Percentiles rank a stretch among this genome's conserved stretches.
These are phyloP conservation scores for Platygyra sinensis DNA, from an alignment of 64 coral and sea anemone genomes.

Conservation along the genomic window DNA sequence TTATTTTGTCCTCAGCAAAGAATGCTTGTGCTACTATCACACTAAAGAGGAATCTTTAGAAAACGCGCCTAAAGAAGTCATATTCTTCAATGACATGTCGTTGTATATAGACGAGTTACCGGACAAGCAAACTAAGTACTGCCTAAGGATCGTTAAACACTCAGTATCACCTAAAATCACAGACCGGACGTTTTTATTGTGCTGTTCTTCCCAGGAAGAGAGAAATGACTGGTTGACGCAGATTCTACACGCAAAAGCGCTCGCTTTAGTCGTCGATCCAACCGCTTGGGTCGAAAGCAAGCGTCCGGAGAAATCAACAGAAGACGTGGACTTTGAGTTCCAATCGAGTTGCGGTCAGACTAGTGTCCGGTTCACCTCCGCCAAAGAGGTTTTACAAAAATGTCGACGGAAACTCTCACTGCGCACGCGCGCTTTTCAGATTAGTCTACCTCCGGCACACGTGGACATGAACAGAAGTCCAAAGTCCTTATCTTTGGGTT, in stretches of 20 bases:
- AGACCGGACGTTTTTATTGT: conserved; percentile 52
- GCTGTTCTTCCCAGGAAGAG: conserved; percentile 66
- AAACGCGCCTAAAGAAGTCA: conserved; percentile 71
- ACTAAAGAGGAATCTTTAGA: conserved; percentile 57
- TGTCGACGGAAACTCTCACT: not conserved
- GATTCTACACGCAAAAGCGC: conserved; percentile 81
- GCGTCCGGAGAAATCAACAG: not conserved
- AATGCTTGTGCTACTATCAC: conserved; percentile 90
- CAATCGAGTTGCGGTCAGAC: not conserved
- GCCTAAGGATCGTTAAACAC: conserved; percentile 76
- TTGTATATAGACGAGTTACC: conserved; percentile 71
- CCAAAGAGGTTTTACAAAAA: not conserved
- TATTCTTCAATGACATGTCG: conserved; percentile 95
- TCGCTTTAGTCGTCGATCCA: conserved; percentile 62
- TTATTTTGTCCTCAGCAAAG: conserved; percentile 91
- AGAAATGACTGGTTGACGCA: conserved; percentile 84
- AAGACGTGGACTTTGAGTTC: not conserved
- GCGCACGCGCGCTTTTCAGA: not conserved
- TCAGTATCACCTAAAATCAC: conserved; percentile 33
- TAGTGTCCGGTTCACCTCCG: not conserved
- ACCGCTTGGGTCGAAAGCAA: conserved; percentile 56
- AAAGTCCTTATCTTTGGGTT: not conserved
- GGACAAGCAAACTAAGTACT: conserved; percentile 71
- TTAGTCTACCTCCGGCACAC: not conserved
- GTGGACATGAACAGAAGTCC: not conserved